Evolutionary conservation across 1,140 invertebrate species (phyloP).

Genomic region (Saccostrea glomerata): DNA sequence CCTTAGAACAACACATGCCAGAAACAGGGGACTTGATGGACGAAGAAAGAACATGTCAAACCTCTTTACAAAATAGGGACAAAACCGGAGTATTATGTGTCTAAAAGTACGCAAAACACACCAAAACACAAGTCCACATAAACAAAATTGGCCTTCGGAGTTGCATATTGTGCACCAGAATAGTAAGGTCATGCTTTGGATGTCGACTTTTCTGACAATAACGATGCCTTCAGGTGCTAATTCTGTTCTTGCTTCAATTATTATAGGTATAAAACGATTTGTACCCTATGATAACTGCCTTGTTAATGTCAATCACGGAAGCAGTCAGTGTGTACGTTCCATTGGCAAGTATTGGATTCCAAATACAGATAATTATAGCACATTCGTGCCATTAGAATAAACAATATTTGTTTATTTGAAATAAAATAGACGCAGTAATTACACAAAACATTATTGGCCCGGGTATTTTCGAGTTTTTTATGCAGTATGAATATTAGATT

Average conservation of each 20-base stretch:
- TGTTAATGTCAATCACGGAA: neutral
- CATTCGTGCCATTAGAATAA: neutral
- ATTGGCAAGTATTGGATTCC: neutral
- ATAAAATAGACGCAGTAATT: neutral
- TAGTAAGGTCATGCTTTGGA: slow-evolving; percentile 9
- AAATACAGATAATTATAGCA: neutral
- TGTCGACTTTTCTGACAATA: neutral
- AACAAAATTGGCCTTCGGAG: slow-evolving; percentile 2
- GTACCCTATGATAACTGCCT: neutral
- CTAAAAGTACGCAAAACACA: slow-evolving; percentile 25
- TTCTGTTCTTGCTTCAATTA: neutral
- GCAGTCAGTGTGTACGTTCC: neutral
- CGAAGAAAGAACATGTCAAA: slow-evolving; percentile 38
- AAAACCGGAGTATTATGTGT: slow-evolving; percentile 14
- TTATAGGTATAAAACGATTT: neutral
- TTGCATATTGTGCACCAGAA: neutral
- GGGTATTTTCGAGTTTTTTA: neutral
- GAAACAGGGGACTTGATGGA: neutral
- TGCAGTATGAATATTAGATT: neutral
- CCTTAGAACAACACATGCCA: slow-evolving; percentile 22
- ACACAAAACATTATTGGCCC: neutral
- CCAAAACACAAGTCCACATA: neutral
- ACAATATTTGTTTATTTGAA: neutral
- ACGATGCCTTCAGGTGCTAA: slow-evolving; percentile 7
- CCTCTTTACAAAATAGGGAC: slow-evolving; percentile 1